Base-by-base conservation (phyloP, 2,888 invertebrate species). In the Alloscopus bannaensis region DNA sequence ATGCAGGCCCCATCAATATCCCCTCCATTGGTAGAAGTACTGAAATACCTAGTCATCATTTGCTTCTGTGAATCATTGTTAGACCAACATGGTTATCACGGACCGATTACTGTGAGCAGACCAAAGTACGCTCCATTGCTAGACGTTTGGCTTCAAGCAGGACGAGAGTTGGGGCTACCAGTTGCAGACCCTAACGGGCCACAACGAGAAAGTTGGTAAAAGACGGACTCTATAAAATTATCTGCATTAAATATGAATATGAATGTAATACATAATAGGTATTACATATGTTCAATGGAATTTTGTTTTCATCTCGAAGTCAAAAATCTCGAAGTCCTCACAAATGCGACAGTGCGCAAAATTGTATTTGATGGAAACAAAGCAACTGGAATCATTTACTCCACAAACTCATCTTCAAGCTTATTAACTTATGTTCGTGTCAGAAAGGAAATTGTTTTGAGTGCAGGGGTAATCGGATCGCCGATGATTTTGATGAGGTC, bases 161-260 rank as follows among this genome's bases (percentile, higher is more conserved):
- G 81, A 3, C 40, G 47, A 20, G 64, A 70, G 26, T 55, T 81
- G 18, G 80, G 81, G 0, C 79, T 76, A 55, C 26, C 24, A 6
- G 29, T 50, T 0, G 42, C 24, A 20, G 83, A 80, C 52, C 81
- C 83, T 1, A 83, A 78, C 69, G 81, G 81, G 0, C 80, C 80
- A 4, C 81, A 83, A 40, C 1, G 22, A 55, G 24, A 47, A 1
- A 31, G 73, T 64, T 22, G 31, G 29, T 52, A n/a, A n/a, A n/a
- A n/a, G n/a, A n/a, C n/a, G n/a, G n/a, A n/a, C n/a, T n/a, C n/a
- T n/a, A n/a, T n/a, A n/a, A n/a, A n/a, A n/a, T n/a, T n/a, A n/a
- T n/a, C n/a, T n/a, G n/a, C n/a, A n/a, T n/a, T n/a, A n/a, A n/a
- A n/a, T n/a, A n/a, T n/a, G n/a, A n/a, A n/a, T n/a, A n/a, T n/a